These are phyloP conservation scores for Neostethus bicornis DNA, from an alignment of 2,797 vertebrate species.

Conservation along the genomic window DNA sequence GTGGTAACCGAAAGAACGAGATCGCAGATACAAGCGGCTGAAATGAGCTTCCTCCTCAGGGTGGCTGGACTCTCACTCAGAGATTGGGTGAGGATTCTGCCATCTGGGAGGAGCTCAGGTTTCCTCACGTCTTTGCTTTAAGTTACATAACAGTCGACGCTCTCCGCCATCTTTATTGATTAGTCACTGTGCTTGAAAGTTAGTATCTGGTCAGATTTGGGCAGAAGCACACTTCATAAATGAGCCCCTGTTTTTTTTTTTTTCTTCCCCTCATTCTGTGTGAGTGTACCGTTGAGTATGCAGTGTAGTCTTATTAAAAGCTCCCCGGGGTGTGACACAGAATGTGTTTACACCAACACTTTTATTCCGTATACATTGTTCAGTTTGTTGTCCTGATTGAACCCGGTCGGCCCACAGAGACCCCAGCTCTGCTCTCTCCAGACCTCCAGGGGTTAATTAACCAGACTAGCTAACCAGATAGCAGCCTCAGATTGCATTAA, in stretches of 20 bases:
- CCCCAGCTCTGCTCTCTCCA: conserved; percentile 72
- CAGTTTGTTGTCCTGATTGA: conserved; percentile 85
- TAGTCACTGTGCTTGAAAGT: too few species aligned
- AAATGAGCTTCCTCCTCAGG: too few species aligned
- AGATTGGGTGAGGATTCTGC: too few species aligned
- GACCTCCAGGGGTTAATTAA: conserved; percentile 89
- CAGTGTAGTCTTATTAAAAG: conserved; percentile 85
- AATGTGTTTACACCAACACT: conserved; percentile 90
- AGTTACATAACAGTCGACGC: too few species aligned
- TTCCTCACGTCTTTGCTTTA: too few species aligned
- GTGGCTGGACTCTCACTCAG: too few species aligned
- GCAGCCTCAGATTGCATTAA: conserved; percentile 57
- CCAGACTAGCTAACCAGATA: conserved; percentile 77
- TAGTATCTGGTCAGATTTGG: too few species aligned
- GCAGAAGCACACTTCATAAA: too few species aligned
- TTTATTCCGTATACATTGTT: conserved; percentile 84
- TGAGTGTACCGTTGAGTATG: conserved; percentile 53
- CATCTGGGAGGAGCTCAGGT: too few species aligned
- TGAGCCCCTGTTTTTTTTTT: conserved; percentile 41
- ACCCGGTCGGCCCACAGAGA: conserved; percentile 88
- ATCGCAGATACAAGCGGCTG: too few species aligned
- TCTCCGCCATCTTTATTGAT: too few species aligned
- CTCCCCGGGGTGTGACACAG: conserved; percentile 71
- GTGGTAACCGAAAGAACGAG: too few species aligned
- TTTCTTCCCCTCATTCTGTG: conserved; percentile 36